Base-by-base conservation (phyloP, 2,113 vertebrate species). In the Pycnonotus jocosus region DNA sequence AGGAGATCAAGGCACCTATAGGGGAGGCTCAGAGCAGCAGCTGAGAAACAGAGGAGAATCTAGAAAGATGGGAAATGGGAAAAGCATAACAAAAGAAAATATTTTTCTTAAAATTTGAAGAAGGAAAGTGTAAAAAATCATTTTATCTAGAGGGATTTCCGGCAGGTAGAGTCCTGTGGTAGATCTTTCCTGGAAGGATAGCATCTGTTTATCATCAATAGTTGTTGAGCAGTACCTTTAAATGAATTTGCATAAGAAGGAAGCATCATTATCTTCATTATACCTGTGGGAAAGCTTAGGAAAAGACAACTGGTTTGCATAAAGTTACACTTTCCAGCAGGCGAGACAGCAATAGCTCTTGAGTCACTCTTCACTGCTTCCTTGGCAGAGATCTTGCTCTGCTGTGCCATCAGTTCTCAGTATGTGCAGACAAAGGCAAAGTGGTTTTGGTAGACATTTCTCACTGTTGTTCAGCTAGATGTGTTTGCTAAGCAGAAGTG, bases 251-350 rank as follows among this genome's bases (percentile, higher is more conserved):
- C 88, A 74, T 92, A 71, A 86, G 53, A 80, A 90, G 51, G 51
- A 92, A 81, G 83, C 60, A 90, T 78, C 69, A 84, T 92, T 96
- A 88, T 91, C 69, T 89, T 95, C 86, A 89, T 92, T 95, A 87
- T 85, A 95, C 84, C 86, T 76, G 37, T 1, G 61, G 94, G 94
- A 95, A 89, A 81, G 65, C 91, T 96, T 78, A 76, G 65, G 60
- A 81, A 78, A 94, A 95, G 51, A 74, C 65, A 93, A 87, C 44
- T 64, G 70, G 64, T 92, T 90, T 92, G 69, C 91, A 76, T 95
- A 10, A 87, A 96, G 73, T 93, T 79, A 84, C 38, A 64, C 65
- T 92, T 89, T 88, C 73, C 66, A 56, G 47, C 64, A 79, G 65
- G 40, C 1, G 0, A 68, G 95, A 47, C 53, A 86, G 65, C 65